Percentiles rank a stretch among this genome's conserved stretches.
Evolutionary conservation across 2,888 invertebrate genomes (phyloP).

Genomic region (Rhagium mordax): DNA sequence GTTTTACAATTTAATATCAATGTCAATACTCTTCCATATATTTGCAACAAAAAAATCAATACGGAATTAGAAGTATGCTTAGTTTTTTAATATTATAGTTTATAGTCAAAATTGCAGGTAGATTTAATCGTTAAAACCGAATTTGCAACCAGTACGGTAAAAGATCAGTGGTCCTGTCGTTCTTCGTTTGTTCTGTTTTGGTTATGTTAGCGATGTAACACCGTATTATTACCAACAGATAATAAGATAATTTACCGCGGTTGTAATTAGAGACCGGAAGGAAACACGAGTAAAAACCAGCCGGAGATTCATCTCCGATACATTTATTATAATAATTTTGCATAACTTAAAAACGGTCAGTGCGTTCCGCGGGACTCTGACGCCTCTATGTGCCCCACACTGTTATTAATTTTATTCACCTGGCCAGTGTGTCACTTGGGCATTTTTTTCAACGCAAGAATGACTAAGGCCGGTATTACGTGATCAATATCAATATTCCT

Average conservation of each 20-base stretch:
- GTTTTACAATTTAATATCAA: too few relatives aligned
- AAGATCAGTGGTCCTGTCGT: constrained; percentile 5
- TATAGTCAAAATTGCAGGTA: too few relatives aligned
- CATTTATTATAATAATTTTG: constrained; percentile 70
- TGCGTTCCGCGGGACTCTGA: constrained; percentile 52
- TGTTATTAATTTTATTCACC: constrained; percentile 39
- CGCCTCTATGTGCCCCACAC: constrained; percentile 40
- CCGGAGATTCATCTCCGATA: constrained; percentile 70
- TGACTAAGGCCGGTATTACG: too few relatives aligned
- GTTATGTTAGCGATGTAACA: constrained; percentile 43
- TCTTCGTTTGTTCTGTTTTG: constrained; percentile 44
- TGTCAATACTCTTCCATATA: too few relatives aligned
- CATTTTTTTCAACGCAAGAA: constrained; percentile 5
- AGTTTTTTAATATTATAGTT: too few relatives aligned
- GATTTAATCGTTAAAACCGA: constrained; percentile 20
- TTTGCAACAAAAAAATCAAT: too few relatives aligned
- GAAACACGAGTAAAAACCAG: constrained; percentile 70
- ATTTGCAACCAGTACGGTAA: constrained; percentile 41
- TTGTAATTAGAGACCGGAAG: constrained; percentile 70
- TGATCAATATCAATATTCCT: too few relatives aligned
- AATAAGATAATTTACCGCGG: constrained; percentile 68
- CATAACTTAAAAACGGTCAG: constrained; percentile 69
- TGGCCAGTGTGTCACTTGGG: constrained; percentile 43
- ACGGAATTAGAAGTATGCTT: too few relatives aligned
- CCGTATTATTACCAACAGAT: constrained; percentile 54